Base-by-base conservation (phyloP, 2,113 vertebrate genomes). In the Calyptomena viridis region DNA sequence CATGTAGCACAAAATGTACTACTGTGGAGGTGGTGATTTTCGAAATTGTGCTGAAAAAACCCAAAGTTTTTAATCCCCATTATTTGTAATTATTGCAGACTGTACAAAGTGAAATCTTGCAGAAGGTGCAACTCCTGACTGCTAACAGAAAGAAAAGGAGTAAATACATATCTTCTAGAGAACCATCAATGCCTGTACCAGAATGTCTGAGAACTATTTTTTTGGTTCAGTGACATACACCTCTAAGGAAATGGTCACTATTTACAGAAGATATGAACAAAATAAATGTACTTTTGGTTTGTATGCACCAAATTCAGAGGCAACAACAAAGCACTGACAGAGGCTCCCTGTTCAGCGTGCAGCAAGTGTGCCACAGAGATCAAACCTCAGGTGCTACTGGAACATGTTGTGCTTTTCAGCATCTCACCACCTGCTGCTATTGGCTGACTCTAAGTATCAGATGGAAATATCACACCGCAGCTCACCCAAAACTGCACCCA, bases 381-480 rank as follows among this genome's bases (percentile, higher is more conserved):
- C 88, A 96, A 86, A 91, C 90, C 85, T 95, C 86, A 95, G 92
- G 94, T 95, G 96, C 88, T 78, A 42, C 89, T 95, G 93, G 96
- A 96, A 97, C 96, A 97, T 10, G 47, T 4, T 96, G 95, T 96
- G 74, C 93, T 84, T 52, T 82, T 58, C 64, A 85, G 86, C 72
- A 66, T 95, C 79, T 52, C 91, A 67, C 66, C 83, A 79, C 66
- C 74, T 79, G 82, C 94, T 96, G 76, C 89, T 87, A 95, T 95
- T 97, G 96, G 94, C 95, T 97, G 93, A 28, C 46, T 91, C 49
- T 63, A 82, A 46, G 87, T 96, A 96, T 97, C 97, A 96, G 94
- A 96, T 76, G 95, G 95, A 96, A 96, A 97, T 84, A 96, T 97
- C 91, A 97, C 90, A 94, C 97, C 90, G 2, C 96, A 97, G 73